A percentile compares a stretch with the other conserved stretches of the same genome.
Conservation (phyloP, 2,888 invertebrate genomes). For the Melanotus villosus region DNA sequence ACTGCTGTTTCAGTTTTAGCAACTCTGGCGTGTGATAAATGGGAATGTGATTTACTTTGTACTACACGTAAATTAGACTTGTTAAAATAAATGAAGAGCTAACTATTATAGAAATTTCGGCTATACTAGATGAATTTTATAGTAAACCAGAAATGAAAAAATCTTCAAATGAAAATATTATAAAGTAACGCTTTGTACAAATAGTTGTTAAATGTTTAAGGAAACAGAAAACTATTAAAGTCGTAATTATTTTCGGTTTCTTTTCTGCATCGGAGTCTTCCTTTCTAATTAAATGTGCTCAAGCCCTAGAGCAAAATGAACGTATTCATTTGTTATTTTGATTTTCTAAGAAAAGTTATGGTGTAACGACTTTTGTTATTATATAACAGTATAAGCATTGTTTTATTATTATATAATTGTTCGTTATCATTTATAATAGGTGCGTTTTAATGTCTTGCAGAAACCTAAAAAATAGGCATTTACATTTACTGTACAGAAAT, state of each 20-base stretch:
- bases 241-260: constrained; percentile 21
- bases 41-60: constrained; percentile 44
- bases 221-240: constrained; percentile 22
- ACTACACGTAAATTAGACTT: constrained; percentile 34
- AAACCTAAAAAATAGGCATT: constrained; percentile 33
- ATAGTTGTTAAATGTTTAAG: constrained; percentile 45
- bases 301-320: constrained; percentile 23
- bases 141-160: constrained; percentile 22
- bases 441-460: constrained; percentile 24
- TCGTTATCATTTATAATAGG: background rate
- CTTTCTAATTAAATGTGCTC: constrained; percentile 39
- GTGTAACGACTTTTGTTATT: constrained; percentile 30
- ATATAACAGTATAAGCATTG: constrained; percentile 21
- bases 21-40: constrained; percentile 43
- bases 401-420: constrained; percentile 37
- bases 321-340: constrained; percentile 7
- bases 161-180: constrained; percentile 8
- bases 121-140: constrained; percentile 32
- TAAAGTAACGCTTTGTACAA: constrained; percentile 8
- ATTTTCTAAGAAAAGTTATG: constrained; percentile 27
- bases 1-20: constrained; percentile 40
- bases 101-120: constrained; percentile 3
- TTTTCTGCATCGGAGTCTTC: constrained; percentile 39
- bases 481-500: constrained; percentile 37
- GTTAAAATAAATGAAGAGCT: constrained; percentile 31